Evolutionary conservation across 2,797 vertebrate species (phyloP), one percentile per base, ranked within the genome.

Genomic region (Sebastiscus tertius): DNA sequence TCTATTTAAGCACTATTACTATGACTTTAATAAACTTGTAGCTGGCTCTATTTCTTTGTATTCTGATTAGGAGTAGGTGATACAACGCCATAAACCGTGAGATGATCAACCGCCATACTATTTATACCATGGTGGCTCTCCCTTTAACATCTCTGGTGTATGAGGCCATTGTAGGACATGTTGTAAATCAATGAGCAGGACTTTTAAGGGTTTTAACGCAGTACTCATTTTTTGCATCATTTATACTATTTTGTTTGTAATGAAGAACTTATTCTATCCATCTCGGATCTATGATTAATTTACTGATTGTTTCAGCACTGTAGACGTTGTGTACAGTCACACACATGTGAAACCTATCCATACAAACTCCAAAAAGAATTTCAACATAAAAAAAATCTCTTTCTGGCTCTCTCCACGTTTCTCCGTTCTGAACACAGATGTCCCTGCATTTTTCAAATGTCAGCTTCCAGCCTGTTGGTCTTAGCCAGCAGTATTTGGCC

Each of bases 401-500:
- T 75, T 85, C 72, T 84, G 76, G 67, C 72, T 33, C 34, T 69
- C 63, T 72, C 27, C 14, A 22, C 82, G 73, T 82, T 67, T 84
- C 68, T 64, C 79, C 36, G 31, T 78, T 86, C 80, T 88, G 75
- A 67, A 72, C 24, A 34, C 92, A 91, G 88, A 91, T 92, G 87
- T 83, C 69, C 34, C 81, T 79, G 77, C 78, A 84, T 90, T 91
- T 91, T 88, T 89, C 24, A 78, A 80, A 89, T 71, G 80, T 88
- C 88, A 80, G 82, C 75, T 85, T 86, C 46, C 74, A 86, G 81
- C 42, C 63, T 79, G 75, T 82, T 62, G 80, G 79, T 75, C 88
- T 90, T 78, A 89, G 91, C 87, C 84, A 89, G 81, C 86, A 83
- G 79, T 75, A 82, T 89, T 80, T 87, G 84, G 86, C 77, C 60